Conservation (phyloP, 2,888 invertebrate genomes). For the Cordilura impudica region DNA sequence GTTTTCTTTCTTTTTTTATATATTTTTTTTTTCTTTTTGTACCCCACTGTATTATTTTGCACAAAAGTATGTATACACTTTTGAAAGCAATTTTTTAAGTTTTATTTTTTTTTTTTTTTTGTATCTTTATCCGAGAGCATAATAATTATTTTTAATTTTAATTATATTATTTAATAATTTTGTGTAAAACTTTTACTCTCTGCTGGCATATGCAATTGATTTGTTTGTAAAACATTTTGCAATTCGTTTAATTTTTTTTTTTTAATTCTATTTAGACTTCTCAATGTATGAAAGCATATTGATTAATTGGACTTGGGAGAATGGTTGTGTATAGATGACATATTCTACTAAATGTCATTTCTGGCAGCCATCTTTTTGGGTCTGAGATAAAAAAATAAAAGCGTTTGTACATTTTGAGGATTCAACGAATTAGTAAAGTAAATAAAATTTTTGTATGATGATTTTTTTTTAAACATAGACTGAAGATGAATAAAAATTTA, state of each 20-base stretch:
- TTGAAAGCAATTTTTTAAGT: neutral
- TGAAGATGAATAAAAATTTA: conserved; percentile 71
- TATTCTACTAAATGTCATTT: conserved; percentile 52
- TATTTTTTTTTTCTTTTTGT: neutral
- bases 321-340: conserved; percentile 5
- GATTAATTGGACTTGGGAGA: neutral
- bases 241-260: conserved; percentile 59
- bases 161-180: conserved; percentile 37
- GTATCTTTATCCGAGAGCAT: conserved; percentile 27
- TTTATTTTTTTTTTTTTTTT: conserved; percentile 36
- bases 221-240: conserved; percentile 50
- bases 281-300: conserved; percentile 53
- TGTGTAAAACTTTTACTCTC: conserved; percentile 57
- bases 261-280: conserved; percentile 49
- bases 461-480: conserved; percentile 70
- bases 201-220: conserved; percentile 64
- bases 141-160: conserved; percentile 51
- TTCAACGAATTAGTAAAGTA: conserved; percentile 55
- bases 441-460: conserved; percentile 67
- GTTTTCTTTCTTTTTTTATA: neutral
- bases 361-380: neutral
- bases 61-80: neutral
- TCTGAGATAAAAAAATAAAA: too few relatives aligned
- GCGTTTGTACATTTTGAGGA: conserved; percentile 58
- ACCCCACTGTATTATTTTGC: conserved; percentile 54